Evolutionary conservation across 2,113 vertebrate genomes (phyloP).

Genomic region (Coryphaenoides rupestris): DNA sequence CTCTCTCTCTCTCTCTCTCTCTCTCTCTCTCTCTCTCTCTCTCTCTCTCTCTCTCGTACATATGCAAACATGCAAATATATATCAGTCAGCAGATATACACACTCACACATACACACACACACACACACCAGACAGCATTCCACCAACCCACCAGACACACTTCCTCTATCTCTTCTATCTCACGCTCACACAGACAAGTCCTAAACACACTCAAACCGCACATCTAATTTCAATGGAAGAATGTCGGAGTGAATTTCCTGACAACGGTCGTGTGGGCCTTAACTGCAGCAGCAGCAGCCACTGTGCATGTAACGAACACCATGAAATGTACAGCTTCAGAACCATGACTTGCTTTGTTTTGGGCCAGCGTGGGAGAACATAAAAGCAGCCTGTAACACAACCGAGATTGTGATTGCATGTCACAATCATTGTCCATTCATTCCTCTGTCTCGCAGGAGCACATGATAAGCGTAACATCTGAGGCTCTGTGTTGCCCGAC

Average conservation of each 20-base stretch:
- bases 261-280: slow-evolving; percentile 52
- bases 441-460: slow-evolving; percentile 5
- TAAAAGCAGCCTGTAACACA: background rate
- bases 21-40: slow-evolving; percentile 3
- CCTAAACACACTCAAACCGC: slow-evolving; percentile 30
- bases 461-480: slow-evolving; percentile 38
- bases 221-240: slow-evolving; percentile 52
- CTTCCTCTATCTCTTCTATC: too few species aligned
- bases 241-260: slow-evolving; percentile 61
- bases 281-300: slow-evolving; percentile 26
- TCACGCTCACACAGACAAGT: slow-evolving; percentile 26
- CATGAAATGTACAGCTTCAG: slow-evolving; percentile 22
- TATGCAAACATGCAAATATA: background rate
- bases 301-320: slow-evolving; percentile 24
- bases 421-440: slow-evolving; percentile 18
- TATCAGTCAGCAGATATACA: background rate
- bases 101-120: slow-evolving; percentile 29
- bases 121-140: background rate
- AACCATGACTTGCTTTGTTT: slow-evolving; percentile 22
- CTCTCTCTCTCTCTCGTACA: slow-evolving; percentile 12
- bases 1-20: background rate
- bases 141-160: too few species aligned
- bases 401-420: slow-evolving; percentile 6
- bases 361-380: background rate
- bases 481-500: slow-evolving; percentile 27